These are phyloP conservation scores for Drosophila pectinifera DNA, from an alignment of 1,140 invertebrate species.

Conservation along the genomic window DNA sequence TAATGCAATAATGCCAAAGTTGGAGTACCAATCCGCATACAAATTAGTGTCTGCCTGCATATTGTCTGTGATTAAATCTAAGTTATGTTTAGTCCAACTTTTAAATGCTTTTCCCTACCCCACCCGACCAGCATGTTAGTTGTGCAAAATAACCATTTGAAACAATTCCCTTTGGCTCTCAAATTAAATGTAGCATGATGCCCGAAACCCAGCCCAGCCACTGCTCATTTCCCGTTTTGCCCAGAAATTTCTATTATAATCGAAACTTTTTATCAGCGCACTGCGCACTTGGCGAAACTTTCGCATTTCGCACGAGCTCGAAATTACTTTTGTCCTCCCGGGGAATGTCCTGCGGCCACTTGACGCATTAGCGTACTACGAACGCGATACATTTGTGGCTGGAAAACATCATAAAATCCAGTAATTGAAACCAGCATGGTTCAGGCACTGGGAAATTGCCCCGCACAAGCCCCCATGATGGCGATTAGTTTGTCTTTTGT, in stretches of 20 bases:
- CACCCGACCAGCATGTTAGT: constrained; percentile 24
- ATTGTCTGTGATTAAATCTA: constrained; percentile 14
- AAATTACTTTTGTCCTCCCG: constrained; percentile 63
- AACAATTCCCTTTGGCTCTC: constrained; percentile 33
- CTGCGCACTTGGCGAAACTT: constrained; percentile 58
- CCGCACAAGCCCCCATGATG: background rate
- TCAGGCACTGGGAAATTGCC: too few relatives aligned
- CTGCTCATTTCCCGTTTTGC: constrained; percentile 63
- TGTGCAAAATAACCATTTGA: constrained; percentile 30
- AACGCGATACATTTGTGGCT: constrained; percentile 52
- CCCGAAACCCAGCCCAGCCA: constrained; percentile 29
- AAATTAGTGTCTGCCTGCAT: constrained; percentile 4
- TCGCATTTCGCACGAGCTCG: constrained; percentile 75
- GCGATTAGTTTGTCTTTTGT: constrained; percentile 16
- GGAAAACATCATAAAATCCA: constrained; percentile 42
- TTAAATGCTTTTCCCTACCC: background rate
- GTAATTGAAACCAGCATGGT: constrained; percentile 70
- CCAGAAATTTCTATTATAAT: constrained; percentile 68
- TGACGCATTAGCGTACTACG: constrained; percentile 60
- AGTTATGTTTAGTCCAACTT: constrained; percentile 13
- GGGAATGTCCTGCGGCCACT: constrained; percentile 57
- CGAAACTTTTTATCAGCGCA: constrained; percentile 75
- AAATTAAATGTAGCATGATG: constrained; percentile 34
- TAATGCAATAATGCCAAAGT: background rate
- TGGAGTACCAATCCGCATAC: background rate